phyloP scores from a whole-genome alignment of 2,888 invertebrate species.

The Agrotis segetum region DNA sequence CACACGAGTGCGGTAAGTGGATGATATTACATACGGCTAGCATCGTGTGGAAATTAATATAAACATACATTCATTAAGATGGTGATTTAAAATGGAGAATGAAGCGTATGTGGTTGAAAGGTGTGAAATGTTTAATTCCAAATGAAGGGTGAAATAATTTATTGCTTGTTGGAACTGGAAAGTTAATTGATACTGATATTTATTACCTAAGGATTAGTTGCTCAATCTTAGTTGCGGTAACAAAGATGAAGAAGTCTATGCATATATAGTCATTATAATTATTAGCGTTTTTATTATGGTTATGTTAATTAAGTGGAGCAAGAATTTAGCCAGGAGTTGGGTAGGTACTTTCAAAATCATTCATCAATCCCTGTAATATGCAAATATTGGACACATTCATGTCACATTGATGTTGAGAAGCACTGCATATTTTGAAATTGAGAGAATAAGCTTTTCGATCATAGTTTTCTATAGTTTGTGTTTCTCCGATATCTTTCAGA shows the following conservation, averaged over 20 bases:
- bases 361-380: no score
- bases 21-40: slow-evolving; percentile 53
- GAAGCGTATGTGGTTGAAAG: background rate
- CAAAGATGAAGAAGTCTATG: background rate
- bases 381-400: no score
- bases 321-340: no score
- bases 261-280: no score
- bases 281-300: no score
- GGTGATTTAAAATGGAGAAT: background rate
- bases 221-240: background rate
- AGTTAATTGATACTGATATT: background rate
- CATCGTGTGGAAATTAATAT: slow-evolving; percentile 15
- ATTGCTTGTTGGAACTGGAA: background rate
- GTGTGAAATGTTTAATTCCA: background rate
- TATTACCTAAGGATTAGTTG: background rate
- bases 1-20: slow-evolving; percentile 21
- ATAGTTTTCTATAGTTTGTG: background rate
- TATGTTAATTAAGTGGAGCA: no score
- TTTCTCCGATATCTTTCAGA: background rate
- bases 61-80: slow-evolving; percentile 2
- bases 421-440: no score
- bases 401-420: no score
- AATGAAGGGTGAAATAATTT: background rate
- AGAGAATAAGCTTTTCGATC: no score
- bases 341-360: no score